A percentile compares a stretch with the other conserved stretches of the same genome.
phyloP scores from a whole-genome alignment of 2,797 vertebrate species.

The Gila robusta region DNA sequence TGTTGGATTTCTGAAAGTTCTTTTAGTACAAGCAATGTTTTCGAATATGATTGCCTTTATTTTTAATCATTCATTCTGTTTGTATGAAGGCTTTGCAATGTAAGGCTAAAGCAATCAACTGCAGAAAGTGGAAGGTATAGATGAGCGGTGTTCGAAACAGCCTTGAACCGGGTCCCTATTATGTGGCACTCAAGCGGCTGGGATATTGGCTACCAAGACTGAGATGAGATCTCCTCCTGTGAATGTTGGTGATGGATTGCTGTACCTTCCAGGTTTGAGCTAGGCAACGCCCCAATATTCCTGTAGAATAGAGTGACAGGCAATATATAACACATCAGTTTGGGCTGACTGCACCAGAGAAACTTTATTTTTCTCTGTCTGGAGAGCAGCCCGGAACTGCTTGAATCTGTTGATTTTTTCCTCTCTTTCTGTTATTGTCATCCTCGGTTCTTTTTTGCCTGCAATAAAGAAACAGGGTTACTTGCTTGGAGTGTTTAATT shows the following conservation, averaged over 20 bases:
- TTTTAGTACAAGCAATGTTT: background rate
- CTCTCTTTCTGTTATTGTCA: slow-evolving; percentile 33
- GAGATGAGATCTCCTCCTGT: slow-evolving; percentile 79
- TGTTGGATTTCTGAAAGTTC: too few species aligned
- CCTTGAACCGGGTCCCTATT: slow-evolving; percentile 74
- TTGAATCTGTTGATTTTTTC: slow-evolving; percentile 8
- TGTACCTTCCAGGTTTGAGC: slow-evolving; percentile 79
- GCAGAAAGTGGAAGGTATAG: slow-evolving; percentile 62
- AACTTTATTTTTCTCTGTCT: slow-evolving; percentile 61
- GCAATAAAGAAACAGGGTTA: background rate
- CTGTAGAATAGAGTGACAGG: slow-evolving; percentile 82
- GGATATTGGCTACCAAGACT: slow-evolving; percentile 77
- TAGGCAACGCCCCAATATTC: slow-evolving; percentile 84
- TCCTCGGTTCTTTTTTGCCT: slow-evolving; percentile 39
- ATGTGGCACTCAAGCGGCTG: slow-evolving; percentile 69
- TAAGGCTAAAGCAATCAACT: slow-evolving; percentile 58
- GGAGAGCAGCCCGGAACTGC: slow-evolving; percentile 66
- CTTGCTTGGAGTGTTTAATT: background rate
- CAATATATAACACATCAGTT: slow-evolving; percentile 84
- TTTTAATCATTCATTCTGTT: slow-evolving; percentile 2
- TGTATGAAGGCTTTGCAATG: slow-evolving; percentile 8
- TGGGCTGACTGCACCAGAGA: slow-evolving; percentile 75
- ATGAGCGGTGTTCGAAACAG: slow-evolving; percentile 71
- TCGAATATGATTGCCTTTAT: slow-evolving; percentile 46
- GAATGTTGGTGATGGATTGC: slow-evolving; percentile 81